Evolutionary conservation across 2,797 vertebrate genomes (phyloP).

Genomic region (Thaleichthys pacificus): DNA sequence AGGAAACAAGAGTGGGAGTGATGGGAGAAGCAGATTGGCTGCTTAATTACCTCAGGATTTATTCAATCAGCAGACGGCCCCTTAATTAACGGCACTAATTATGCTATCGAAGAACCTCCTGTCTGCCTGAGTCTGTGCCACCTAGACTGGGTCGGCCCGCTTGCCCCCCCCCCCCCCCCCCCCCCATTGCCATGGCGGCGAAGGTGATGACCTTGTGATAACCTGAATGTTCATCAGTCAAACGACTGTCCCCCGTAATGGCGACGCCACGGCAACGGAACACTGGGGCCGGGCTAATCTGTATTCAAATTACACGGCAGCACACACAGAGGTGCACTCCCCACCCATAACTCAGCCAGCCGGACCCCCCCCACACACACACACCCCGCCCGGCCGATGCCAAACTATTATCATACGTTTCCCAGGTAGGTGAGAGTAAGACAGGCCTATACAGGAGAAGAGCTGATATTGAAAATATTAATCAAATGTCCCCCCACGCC

Average conservation of each 20-base stretch:
- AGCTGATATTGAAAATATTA: slow-evolving; percentile 87
- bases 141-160: slow-evolving; percentile 61
- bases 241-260: slow-evolving; percentile 86
- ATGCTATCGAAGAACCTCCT: slow-evolving; percentile 80
- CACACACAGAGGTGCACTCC: slow-evolving; percentile 76
- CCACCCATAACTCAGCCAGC: slow-evolving; percentile 83
- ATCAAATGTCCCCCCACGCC: slow-evolving; percentile 77
- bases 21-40: slow-evolving; percentile 72
- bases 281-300: slow-evolving; percentile 86
- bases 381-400: slow-evolving; percentile 47
- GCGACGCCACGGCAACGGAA: slow-evolving; percentile 85
- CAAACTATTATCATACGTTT: slow-evolving; percentile 87
- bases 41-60: slow-evolving; percentile 87
- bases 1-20: slow-evolving; percentile 20
- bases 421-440: slow-evolving; percentile 84
- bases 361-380: background rate
- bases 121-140: slow-evolving; percentile 68
- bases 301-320: slow-evolving; percentile 91
- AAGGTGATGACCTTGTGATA: slow-evolving; percentile 92
- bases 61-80: slow-evolving; percentile 87
- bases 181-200: slow-evolving; percentile 51
- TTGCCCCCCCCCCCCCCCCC: slow-evolving; percentile 61
- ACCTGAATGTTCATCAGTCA: slow-evolving; percentile 91
- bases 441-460: slow-evolving; percentile 81
- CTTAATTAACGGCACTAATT: slow-evolving; percentile 92